A percentile compares a stretch with the other conserved stretches of the same genome.
Conservation (phyloP, 2,888 invertebrate species). For the Rhamphomyia laevipes region DNA sequence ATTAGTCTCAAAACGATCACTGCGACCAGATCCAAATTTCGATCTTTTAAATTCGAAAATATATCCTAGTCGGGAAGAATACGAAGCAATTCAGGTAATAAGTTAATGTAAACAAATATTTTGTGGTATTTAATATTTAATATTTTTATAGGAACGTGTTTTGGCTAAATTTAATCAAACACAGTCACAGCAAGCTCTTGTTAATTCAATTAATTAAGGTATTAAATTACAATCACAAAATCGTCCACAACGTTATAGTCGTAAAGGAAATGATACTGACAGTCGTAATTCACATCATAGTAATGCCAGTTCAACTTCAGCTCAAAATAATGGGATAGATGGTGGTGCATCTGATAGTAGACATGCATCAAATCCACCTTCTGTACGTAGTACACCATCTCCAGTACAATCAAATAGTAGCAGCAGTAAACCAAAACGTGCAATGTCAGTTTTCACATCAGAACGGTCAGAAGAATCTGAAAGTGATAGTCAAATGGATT, state of each 20-base stretch:
- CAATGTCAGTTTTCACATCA: constrained; percentile 55
- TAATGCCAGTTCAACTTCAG: constrained; percentile 34
- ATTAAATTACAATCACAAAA: constrained; percentile 83
- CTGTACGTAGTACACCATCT: constrained; percentile 60
- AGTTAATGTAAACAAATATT: background rate
- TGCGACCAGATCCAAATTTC: constrained; percentile 95
- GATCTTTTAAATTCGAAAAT: constrained; percentile 95
- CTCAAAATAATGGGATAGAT: constrained; percentile 39
- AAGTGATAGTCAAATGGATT: constrained; percentile 47
- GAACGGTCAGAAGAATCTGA: constrained; percentile 59
- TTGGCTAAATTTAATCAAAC: constrained; percentile 87
- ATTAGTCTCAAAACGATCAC: constrained; percentile 88
- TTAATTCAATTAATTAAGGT: constrained; percentile 89
- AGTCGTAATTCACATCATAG: constrained; percentile 30
- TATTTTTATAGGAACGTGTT: constrained; percentile 52
- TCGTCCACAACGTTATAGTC: constrained; percentile 63
- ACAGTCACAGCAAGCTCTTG: constrained; percentile 83
- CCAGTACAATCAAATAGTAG: constrained; percentile 63
- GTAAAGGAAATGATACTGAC: constrained; percentile 43
- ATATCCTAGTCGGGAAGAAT: constrained; percentile 92
- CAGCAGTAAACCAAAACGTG: constrained; percentile 54
- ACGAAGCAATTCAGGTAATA: constrained; percentile 76
- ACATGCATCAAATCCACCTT: constrained; percentile 50
- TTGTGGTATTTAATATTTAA: too few relatives aligned
- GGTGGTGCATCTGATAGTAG: constrained; percentile 25